Evolutionary conservation across 2,888 invertebrate species (phyloP), one percentile per base, ranked within the genome.

Genomic region (Troides aeacus): DNA sequence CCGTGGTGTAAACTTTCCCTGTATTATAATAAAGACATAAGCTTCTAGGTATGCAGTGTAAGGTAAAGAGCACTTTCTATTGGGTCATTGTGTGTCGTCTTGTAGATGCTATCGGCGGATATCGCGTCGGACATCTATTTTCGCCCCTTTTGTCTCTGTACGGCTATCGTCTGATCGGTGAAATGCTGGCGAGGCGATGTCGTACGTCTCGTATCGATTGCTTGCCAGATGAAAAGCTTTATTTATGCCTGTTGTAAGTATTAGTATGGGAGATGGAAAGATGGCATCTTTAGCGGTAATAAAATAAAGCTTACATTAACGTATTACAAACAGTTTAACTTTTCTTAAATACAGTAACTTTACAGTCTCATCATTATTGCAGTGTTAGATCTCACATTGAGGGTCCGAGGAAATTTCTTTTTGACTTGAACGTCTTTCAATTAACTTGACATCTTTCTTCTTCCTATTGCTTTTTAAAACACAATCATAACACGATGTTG

Each of bases 121-220:
- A 87, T 84, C 85, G 80, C 76, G 73, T 74, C 74, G 74, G 76
- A 79, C 80, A 79, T 81, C 80, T 80, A 83, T 84, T 82, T 82
- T 84, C 80, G 79, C 84, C 78, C 79, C 84, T 84, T 69, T 85
- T 86, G 85, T 86, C 76, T 77, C 76, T 76, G 70, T 69, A 71
- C 68, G 72, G 77, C 75, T 83, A 85, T 86, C 85, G 84, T 76
- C 73, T 70, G 72, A 84, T 84, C 83, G 74, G 75, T 82, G 80
- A 80, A 80, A 82, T 83, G 79, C 81, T 79, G 75, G 79, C 78
- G 78, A 78, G 75, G 79, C 78, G 64, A 67, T 62, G 62, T 68
- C 58, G 56, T 70, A 59, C 12, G 57, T 70, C 73, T 71, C 66
- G 69, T 68, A 66, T 68, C 70, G 75, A 74, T 72, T 15, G 72